These are phyloP conservation scores for Azorinus chamasolen DNA, from an alignment of 2,888 invertebrate species.

Conservation along the genomic window DNA sequence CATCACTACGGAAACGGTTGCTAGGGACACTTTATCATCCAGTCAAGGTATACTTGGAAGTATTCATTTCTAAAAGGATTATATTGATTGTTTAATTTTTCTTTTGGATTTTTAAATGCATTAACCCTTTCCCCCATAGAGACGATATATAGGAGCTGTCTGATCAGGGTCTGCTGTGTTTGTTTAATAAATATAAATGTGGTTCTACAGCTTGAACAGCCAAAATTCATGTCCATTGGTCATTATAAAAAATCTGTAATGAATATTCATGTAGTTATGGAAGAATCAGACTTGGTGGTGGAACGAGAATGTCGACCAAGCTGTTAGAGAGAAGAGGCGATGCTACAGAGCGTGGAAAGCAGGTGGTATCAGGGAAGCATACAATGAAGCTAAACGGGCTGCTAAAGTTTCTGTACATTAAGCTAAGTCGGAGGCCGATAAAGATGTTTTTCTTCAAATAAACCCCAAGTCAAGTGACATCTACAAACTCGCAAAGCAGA, in stretches of 20 bases:
- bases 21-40: conserved; percentile 91
- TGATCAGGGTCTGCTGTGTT: too few species aligned
- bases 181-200: too few species aligned
- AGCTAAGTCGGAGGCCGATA: conserved; percentile 1
- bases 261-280: too few species aligned
- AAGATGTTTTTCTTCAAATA: background rate
- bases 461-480: too few species aligned
- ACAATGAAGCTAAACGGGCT: background rate
- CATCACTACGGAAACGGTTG: conserved; percentile 93
- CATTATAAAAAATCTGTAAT: too few species aligned
- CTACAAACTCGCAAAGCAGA: too few species aligned
- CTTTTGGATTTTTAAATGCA: background rate
- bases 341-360: too few species aligned
- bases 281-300: conserved; percentile 1
- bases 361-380: background rate
- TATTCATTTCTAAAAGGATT: too few species aligned
- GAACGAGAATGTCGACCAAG: conserved; percentile 1
- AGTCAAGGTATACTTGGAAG: too few species aligned
- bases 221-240: too few species aligned
- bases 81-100: background rate
- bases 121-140: background rate
- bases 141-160: too few species aligned
- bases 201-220: too few species aligned
- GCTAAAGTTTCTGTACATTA: background rate
- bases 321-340: background rate